A percentile compares a stretch with the other conserved stretches of the same genome.
Evolutionary conservation across 2,797 vertebrate species (phyloP).

Genomic region (Benthosema pterotum): DNA sequence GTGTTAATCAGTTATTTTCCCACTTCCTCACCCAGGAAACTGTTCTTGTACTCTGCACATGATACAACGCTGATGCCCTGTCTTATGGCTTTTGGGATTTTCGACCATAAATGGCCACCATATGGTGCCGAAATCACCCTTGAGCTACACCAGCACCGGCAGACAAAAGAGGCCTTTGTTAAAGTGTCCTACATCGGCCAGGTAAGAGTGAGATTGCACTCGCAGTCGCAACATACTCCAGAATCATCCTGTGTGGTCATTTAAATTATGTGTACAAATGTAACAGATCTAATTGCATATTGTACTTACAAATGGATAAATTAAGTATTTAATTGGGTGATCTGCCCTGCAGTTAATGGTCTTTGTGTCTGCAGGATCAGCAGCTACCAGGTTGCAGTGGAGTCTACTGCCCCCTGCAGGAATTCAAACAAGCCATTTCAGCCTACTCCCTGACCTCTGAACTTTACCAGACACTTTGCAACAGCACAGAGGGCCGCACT

Average conservation of each 20-base stretch:
- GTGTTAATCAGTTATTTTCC: conserved; percentile 7
- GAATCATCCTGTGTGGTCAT: too few species aligned
- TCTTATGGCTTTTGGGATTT: conserved; percentile 89
- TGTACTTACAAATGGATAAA: too few species aligned
- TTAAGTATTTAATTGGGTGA: too few species aligned
- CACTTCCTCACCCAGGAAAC: conserved; percentile 79
- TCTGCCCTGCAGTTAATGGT: neutral
- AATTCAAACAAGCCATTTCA: conserved; percentile 85
- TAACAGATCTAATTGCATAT: too few species aligned
- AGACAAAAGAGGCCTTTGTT: conserved; percentile 86
- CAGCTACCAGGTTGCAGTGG: conserved; percentile 86
- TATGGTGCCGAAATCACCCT: conserved; percentile 89
- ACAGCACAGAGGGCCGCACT: conserved; percentile 44
- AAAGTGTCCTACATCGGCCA: conserved; percentile 86
- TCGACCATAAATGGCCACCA: conserved; percentile 91
- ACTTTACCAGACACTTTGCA: conserved; percentile 81
- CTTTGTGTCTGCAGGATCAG: conserved; percentile 80
- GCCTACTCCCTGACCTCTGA: conserved; percentile 77
- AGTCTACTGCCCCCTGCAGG: conserved; percentile 87
- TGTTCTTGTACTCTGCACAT: conserved; percentile 90
- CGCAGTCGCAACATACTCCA: too few species aligned
- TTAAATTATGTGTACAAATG: too few species aligned
- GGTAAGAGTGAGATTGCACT: conserved; percentile 70
- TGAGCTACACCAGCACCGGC: conserved; percentile 87
- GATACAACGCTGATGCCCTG: conserved; percentile 90